Evolutionary conservation across 2,888 invertebrate genomes (phyloP).

Genomic region (Amblyjoppa fuscipennis): DNA sequence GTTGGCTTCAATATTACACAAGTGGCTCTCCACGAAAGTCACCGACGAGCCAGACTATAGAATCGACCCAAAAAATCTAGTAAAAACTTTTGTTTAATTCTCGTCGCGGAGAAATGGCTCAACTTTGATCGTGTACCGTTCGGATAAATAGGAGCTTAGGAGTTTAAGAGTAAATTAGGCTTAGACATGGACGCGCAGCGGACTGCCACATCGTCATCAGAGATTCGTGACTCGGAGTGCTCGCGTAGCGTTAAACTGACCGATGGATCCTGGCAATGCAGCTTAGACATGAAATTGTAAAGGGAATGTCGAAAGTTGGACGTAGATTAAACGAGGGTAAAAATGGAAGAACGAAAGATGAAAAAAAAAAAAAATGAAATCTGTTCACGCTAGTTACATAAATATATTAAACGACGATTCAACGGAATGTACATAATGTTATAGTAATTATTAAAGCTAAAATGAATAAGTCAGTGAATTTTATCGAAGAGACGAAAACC

Average conservation of each 20-base stretch:
- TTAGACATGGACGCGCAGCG: slow-evolving; percentile 70
- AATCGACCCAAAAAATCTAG: neutral
- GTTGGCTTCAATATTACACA: neutral
- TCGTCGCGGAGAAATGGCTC: slow-evolving; percentile 49
- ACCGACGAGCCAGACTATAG: neutral
- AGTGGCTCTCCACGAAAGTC: neutral
- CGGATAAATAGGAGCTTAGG: slow-evolving; percentile 43
- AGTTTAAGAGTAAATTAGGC: slow-evolving; percentile 56
- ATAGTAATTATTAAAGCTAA: slow-evolving; percentile 64
- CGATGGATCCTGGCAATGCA: slow-evolving; percentile 43
- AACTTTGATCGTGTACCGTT: slow-evolving; percentile 52
- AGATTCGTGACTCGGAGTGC: slow-evolving; percentile 66
- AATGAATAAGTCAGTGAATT: slow-evolving; percentile 60
- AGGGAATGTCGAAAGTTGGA: neutral
- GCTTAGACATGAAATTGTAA: slow-evolving; percentile 2
- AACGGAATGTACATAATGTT: slow-evolving; percentile 69
- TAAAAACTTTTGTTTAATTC: slow-evolving; percentile 14
- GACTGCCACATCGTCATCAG: slow-evolving; percentile 73
- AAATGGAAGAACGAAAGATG: slow-evolving; percentile 3
- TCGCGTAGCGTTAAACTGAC: slow-evolving; percentile 19
- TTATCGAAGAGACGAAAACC: slow-evolving; percentile 57
- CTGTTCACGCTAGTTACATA: slow-evolving; percentile 52
- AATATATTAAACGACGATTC: slow-evolving; percentile 43
- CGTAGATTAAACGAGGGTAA: slow-evolving; percentile 14
- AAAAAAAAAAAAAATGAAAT: slow-evolving; percentile 28